Base-by-base conservation (phyloP, 2,113 vertebrate species). In the Scomber scombrus region DNA sequence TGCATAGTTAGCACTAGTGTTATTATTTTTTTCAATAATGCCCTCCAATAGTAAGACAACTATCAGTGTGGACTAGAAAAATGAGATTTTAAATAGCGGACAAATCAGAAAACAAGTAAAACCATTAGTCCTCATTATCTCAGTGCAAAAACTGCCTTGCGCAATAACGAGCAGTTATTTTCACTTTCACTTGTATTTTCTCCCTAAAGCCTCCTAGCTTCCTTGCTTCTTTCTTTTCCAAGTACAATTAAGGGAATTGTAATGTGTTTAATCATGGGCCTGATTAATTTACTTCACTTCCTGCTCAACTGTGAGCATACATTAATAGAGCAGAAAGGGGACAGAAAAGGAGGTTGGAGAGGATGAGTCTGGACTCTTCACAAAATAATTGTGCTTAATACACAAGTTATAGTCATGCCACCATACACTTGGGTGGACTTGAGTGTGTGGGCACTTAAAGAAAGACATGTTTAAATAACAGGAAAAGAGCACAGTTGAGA, bases 371-470 rank as follows among this genome's bases (percentile, higher is more conserved):
- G 45, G 46, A 40, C 5, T 19, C 45, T 31, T 50, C 72, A 12
- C 13, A 19, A 60, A 52, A 65, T 31, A 64, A 71, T 31, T 57
- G 46, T 8, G 45, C 52, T 67, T 62, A 11, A 87, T 72, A 71
- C 76, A 86, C 54, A 52, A 55, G 57, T 62, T 11, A 5, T 69
- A 40, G 61, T 31, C 1, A 5, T 81, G 50, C n/a, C 26, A 75
- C 40, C 34, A 75, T 52, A 50, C 55, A 64, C 47, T 78, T 5
- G 51, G 43, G 18, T 40, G 26, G 34, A 63, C 31, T 74, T 61
- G 63, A 69, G 16, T 49, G 74, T 26, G 85, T 78, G 71, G 71
- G 85, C 71, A 81, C 80, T 85, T 80, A 81, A 2, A 47, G 74
- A 69, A 75, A 49, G 23, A 61, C 57, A 75, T 67, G 50, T 80